These are phyloP conservation scores for Drosophila subobscura DNA, from an alignment of 1,140 invertebrate genomes.

Conservation along the genomic window DNA sequence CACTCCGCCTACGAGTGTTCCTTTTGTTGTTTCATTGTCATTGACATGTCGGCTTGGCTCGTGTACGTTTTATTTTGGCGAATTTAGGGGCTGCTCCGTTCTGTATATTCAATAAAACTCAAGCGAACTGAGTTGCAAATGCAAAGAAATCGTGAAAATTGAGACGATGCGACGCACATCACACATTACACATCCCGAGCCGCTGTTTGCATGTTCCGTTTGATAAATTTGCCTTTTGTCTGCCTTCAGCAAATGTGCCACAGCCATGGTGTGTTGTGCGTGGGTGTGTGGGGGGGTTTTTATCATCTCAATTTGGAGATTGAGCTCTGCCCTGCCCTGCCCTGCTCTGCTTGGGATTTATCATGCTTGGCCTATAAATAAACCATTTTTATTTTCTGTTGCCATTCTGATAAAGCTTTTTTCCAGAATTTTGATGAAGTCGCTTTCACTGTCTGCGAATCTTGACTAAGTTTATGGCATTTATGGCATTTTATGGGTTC, in stretches of 20 bases:
- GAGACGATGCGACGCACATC: conserved; percentile 36
- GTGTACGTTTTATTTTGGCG: conserved; percentile 8
- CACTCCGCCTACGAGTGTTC: conserved; percentile 7
- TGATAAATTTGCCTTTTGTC: conserved; percentile 73
- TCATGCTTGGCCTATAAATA: conserved; percentile 56
- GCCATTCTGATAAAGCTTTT: conserved; percentile 41
- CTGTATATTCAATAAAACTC: conserved; percentile 59
- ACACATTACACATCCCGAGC: conserved; percentile 17
- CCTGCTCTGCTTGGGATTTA: conserved; percentile 31
- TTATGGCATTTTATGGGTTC: conserved; percentile 23
- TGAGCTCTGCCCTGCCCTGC: neutral
- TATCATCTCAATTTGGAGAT: conserved; percentile 16
- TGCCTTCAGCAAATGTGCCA: conserved; percentile 28
- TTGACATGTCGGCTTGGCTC: conserved; percentile 9
- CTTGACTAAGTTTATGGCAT: neutral
- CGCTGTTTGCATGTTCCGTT: conserved; percentile 24
- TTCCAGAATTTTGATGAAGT: conserved; percentile 26
- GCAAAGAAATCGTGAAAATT: conserved; percentile 74
- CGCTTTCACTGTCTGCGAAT: neutral
- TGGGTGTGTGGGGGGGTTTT: neutral
- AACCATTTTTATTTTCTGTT: conserved; percentile 13
- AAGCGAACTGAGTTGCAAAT: conserved; percentile 53
- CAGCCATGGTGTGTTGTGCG: neutral
- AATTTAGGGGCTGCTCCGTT: neutral
- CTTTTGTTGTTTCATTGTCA: conserved; percentile 50